Percentiles rank a stretch among this genome's conserved stretches.
These are phyloP conservation scores for Nothoprocta pentlandii DNA, from an alignment of 2,113 vertebrate genomes.

Conservation along the genomic window DNA sequence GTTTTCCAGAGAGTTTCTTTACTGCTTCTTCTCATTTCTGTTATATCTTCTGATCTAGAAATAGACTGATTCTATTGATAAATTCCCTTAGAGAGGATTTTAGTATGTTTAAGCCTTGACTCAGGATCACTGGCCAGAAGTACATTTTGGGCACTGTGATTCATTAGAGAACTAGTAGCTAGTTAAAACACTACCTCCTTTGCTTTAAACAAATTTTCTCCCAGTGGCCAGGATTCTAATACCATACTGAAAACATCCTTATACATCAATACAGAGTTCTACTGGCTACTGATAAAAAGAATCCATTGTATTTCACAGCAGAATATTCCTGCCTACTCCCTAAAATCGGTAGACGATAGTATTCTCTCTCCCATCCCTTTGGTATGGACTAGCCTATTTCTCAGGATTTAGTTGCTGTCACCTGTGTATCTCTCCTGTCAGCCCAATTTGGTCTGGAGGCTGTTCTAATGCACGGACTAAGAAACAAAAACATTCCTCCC, in stretches of 20 bases:
- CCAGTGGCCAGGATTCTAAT: not conserved
- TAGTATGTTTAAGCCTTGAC: not conserved
- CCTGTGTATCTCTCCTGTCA: not conserved
- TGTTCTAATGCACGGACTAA: not conserved
- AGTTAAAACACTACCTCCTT: not conserved
- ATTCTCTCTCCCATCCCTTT: not conserved
- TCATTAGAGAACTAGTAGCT: not conserved
- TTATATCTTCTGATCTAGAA: not conserved
- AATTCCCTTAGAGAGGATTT: not conserved
- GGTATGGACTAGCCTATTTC: not conserved
- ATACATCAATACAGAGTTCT: not conserved
- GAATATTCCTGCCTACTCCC: not conserved
- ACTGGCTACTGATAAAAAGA: not conserved
- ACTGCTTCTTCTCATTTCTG: not conserved
- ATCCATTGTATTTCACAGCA: not conserved
- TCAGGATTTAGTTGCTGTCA: not conserved
- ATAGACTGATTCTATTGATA: not conserved
- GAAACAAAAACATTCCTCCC: not conserved
- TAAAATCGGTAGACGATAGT: not conserved
- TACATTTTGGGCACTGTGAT: not conserved
- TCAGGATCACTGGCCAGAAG: not conserved
- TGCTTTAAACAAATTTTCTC: not conserved
- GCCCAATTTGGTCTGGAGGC: not conserved
- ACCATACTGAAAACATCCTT: not conserved
- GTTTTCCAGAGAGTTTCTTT: not conserved